phyloP scores from a whole-genome alignment of 2,797 vertebrate species.

The Margarornis squamiger region DNA sequence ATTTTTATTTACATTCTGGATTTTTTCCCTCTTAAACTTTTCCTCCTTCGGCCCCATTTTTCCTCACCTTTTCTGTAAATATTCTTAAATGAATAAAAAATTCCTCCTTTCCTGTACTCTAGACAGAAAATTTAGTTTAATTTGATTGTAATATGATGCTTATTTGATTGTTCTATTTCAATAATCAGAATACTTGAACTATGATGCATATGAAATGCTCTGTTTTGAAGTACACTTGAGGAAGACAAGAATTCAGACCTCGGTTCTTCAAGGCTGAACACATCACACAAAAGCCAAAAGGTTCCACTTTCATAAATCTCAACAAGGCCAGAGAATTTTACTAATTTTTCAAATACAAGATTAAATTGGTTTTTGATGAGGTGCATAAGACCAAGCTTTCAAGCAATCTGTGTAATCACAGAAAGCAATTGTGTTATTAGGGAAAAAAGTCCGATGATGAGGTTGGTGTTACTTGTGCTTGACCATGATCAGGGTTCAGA shows the following conservation, averaged over 20 bases:
- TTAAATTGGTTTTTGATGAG: not conserved
- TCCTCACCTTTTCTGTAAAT: not conserved
- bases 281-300: not conserved
- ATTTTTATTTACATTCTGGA: not conserved
- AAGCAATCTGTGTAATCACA: not conserved
- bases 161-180: slow-evolving; percentile 9
- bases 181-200: not conserved
- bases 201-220: not conserved
- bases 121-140: not conserved
- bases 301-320: not conserved
- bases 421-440: not conserved
- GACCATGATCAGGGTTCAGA: not conserved
- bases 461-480: not conserved
- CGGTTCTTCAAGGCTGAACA: not conserved
- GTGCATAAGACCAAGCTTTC: not conserved
- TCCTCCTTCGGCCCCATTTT: not conserved
- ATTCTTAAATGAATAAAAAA: not conserved
- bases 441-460: not conserved
- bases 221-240: slow-evolving; percentile 14
- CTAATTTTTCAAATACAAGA: not conserved
- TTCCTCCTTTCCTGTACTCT: rapidly evolving
- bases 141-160: not conserved
- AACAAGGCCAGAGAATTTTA: not conserved
- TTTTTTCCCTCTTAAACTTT: not conserved
- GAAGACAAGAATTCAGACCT: not conserved